phyloP scores from a whole-genome alignment of 2,113 vertebrate genomes.

The Atrichornis clamosus region DNA sequence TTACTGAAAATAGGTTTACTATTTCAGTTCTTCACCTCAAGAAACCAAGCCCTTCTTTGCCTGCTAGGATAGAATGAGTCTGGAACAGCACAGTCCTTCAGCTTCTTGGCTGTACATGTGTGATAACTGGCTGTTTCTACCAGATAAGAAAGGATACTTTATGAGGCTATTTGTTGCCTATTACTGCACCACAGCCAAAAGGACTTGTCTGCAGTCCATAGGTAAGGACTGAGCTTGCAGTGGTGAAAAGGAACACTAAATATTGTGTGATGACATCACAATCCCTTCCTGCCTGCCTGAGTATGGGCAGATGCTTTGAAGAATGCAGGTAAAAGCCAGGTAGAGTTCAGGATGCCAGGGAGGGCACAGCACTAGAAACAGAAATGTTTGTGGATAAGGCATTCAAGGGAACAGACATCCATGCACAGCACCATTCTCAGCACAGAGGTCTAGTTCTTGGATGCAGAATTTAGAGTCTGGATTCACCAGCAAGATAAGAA shows the following conservation, averaged over 20 bases:
- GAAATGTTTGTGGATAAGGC: background rate
- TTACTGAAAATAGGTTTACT: background rate
- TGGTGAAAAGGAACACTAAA: background rate
- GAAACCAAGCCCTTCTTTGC: background rate
- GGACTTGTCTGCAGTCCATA: background rate
- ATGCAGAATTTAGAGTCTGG: background rate
- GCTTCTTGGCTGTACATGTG: background rate
- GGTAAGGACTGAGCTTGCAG: background rate
- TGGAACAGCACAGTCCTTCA: background rate
- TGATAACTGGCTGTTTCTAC: background rate
- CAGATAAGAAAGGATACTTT: background rate
- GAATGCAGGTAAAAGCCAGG: background rate
- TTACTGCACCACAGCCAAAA: background rate
- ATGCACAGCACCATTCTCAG: background rate
- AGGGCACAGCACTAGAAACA: background rate
- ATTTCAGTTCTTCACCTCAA: background rate
- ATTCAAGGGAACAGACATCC: background rate
- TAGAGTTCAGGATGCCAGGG: background rate
- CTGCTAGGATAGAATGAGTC: background rate
- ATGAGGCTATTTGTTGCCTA: background rate
- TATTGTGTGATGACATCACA: background rate
- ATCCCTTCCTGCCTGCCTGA: background rate
- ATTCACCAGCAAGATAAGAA: background rate
- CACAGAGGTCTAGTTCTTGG: background rate
- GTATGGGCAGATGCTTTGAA: background rate